Evolutionary conservation across 2,888 invertebrate genomes (phyloP).

Genomic region (Tryphoninae sp.): DNA sequence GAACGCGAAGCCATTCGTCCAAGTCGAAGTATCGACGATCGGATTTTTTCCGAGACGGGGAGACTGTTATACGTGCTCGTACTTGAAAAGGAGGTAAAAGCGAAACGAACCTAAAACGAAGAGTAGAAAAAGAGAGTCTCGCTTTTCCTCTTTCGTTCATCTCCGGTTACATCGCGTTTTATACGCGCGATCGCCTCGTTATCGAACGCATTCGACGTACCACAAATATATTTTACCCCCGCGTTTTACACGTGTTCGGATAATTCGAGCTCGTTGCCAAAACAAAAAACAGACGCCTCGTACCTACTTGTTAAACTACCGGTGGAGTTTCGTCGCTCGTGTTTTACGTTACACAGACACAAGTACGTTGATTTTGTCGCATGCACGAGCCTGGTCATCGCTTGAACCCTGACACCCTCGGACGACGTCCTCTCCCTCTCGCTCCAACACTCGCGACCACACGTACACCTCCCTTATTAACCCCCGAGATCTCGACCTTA

Average conservation of each 20-base stretch:
- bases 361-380: constrained; percentile 4
- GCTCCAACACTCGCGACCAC: constrained; percentile 41
- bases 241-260: too few species aligned
- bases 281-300: too few species aligned
- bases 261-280: too few species aligned
- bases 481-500: constrained; percentile 61
- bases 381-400: constrained; percentile 4
- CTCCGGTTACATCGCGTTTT: too few species aligned
- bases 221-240: too few species aligned
- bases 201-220: too few species aligned
- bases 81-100: background rate
- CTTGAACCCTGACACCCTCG: constrained; percentile 19
- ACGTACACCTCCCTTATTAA: constrained; percentile 56
- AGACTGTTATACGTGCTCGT: constrained; percentile 22
- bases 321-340: too few species aligned
- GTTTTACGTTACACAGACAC: background rate
- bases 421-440: constrained; percentile 37
- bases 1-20: constrained; percentile 17
- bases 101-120: background rate
- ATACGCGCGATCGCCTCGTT: too few species aligned
- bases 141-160: background rate
- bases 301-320: too few species aligned
- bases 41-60: constrained; percentile 38
- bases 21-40: constrained; percentile 52
- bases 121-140: background rate